Percentiles rank a stretch among this genome's conserved stretches.
Conservation (phyloP, 2,113 vertebrate genomes). For the Heterotis niloticus region DNA sequence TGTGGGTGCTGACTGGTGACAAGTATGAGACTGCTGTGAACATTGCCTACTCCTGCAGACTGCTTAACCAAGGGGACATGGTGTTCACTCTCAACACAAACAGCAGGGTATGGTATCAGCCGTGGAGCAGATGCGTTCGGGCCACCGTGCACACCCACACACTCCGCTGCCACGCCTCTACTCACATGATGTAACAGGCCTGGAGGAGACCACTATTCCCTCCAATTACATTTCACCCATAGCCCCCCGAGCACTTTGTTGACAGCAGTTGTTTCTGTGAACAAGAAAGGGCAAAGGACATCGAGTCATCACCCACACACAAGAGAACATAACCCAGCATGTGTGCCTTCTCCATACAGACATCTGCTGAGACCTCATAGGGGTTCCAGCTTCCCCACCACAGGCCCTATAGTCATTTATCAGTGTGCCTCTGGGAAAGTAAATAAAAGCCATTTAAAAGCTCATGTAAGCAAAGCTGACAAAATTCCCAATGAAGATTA, state of each 20-base stretch:
- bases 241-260: too few species aligned
- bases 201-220: too few species aligned
- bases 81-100: slow-evolving; percentile 85
- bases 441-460: not conserved
- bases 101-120: slow-evolving; percentile 69
- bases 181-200: too few species aligned
- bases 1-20: slow-evolving; percentile 95
- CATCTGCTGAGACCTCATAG: not conserved
- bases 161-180: not conserved
- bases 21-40: slow-evolving; percentile 93
- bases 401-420: not conserved
- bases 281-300: too few species aligned
- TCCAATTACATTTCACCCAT: too few species aligned
- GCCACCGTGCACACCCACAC: not conserved
- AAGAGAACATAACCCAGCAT: too few species aligned
- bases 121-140: not conserved
- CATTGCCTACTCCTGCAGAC: slow-evolving; percentile 85
- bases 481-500: not conserved
- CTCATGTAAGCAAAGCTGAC: not conserved
- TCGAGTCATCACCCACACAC: too few species aligned
- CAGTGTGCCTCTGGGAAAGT: not conserved
- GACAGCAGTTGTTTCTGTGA: too few species aligned
- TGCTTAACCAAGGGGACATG: slow-evolving; percentile 76
- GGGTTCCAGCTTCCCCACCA: not conserved
- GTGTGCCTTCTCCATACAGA: not conserved